Percentiles rank a stretch among this genome's conserved stretches.
These are phyloP conservation scores for Tachina grossa DNA, from an alignment of 2,888 invertebrate species.

Conservation along the genomic window DNA sequence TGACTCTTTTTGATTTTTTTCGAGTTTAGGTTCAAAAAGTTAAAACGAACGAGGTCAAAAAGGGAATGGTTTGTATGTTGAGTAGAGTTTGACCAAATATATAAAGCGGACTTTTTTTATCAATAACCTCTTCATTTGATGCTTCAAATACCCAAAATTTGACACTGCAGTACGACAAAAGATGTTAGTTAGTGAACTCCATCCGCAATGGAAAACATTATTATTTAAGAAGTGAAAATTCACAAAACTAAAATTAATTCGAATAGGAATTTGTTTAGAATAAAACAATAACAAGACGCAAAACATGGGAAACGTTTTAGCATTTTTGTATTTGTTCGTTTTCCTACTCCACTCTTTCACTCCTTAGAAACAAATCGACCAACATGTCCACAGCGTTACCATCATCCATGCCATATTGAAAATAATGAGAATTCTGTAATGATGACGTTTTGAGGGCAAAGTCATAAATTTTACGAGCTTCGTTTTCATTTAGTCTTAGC, in stretches of 20 bases:
- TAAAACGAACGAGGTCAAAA: slow-evolving; percentile 2
- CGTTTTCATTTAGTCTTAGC: slow-evolving; percentile 43
- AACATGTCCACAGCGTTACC: slow-evolving; percentile 35
- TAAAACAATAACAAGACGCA: slow-evolving; percentile 47
- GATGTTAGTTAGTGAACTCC: slow-evolving; percentile 28
- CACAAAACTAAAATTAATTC: slow-evolving; percentile 30
- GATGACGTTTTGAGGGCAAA: slow-evolving; percentile 67
- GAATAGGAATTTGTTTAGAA: slow-evolving; percentile 56
- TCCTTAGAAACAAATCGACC: neutral
- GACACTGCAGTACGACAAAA: slow-evolving; percentile 32
- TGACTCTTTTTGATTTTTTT: no score
- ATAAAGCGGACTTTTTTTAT: slow-evolving; percentile 68
- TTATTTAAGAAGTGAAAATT: slow-evolving; percentile 15
- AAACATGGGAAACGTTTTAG: slow-evolving; percentile 67
- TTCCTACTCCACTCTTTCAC: neutral
- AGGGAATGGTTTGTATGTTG: neutral
- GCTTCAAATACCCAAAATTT: slow-evolving; percentile 45
- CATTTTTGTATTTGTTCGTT: slow-evolving; percentile 62
- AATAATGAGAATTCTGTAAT: slow-evolving; percentile 58
- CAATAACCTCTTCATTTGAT: slow-evolving; percentile 67
- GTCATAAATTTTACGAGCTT: slow-evolving; percentile 59
- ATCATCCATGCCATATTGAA: slow-evolving; percentile 53
- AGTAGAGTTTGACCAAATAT: slow-evolving; percentile 28
- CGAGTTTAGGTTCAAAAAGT: neutral
- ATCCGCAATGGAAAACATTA: slow-evolving; percentile 50